Evolutionary conservation across 2,888 invertebrate genomes (phyloP), one percentile per base, ranked within the genome.

Genomic region (Ischnura elegans): DNA sequence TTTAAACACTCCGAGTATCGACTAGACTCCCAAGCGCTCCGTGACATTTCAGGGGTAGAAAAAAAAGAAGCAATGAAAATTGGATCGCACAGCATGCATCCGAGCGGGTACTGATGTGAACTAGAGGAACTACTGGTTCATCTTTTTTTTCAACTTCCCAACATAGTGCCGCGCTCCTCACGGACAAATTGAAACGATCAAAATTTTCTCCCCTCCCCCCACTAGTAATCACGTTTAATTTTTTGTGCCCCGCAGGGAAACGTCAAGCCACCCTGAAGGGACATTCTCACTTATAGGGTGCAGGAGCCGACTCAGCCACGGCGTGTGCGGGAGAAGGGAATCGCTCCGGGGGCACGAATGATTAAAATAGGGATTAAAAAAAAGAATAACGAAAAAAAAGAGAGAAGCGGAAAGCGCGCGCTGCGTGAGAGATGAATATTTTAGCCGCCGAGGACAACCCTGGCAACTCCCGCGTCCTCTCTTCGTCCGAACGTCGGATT

Each of bases 381-480:
- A 25, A 13, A 29, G 8, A 8, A n/a, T n/a, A n/a, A 51, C 16
- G 51, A 51, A 51, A 51, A 51, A 51, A 19, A 51, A 51, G 19
- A 51, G 51, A 51, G 19, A 51, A 51, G 19, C 51, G 8, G 51
- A 51, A 51, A 51, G 51, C 51, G 51, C 8, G 51, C 6, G 2
- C 76, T 76, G 76, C 76, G 76, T 76, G 36, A 36, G 76, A 76
- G 76, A 76, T 76, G 76, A 76, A 76, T 76, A 76, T 76, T 76
- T 76, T 16, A n/a, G 61, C 61, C 19, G 61, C n/a, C 61, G 76
- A 76, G 76, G 76, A 76, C 76, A 76, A 36, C 76, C 16, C 76
- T 16, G 36, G 36, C 29, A n/a, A n/a, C n/a, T n/a, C 36, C 76
- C 36, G 76, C 76, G 29, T 16, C 13, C 76, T 25, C 36, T 2